Evolutionary conservation across 2,113 vertebrate genomes (phyloP).

Genomic region (Anthoscopus minutus): DNA sequence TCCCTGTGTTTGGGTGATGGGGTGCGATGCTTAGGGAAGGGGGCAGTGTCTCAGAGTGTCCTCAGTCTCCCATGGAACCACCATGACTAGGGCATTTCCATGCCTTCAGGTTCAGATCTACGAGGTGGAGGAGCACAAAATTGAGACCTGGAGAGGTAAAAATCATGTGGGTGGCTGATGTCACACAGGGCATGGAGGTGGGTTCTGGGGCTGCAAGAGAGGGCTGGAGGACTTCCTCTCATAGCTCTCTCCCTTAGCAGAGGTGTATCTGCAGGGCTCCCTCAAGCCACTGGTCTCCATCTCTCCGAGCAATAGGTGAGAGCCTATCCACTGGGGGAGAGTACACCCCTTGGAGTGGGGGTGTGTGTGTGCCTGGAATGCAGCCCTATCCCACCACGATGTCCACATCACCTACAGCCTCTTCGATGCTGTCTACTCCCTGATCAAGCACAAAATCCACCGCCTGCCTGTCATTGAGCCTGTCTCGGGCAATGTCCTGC

Average conservation of each 20-base stretch:
- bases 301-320: conserved; percentile 85
- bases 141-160: conserved; percentile 97
- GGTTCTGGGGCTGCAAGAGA: not conserved
- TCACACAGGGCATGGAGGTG: rapidly evolving
- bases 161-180: not conserved
- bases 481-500: conserved; percentile 84
- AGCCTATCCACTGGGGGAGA: not conserved
- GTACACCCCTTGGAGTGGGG: not conserved
- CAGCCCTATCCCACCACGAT: not conserved
- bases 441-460: conserved; percentile 94
- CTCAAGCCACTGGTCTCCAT: conserved; percentile 84
- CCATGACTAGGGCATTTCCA: not conserved
- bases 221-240: not conserved
- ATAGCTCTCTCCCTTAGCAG: conserved; percentile 57
- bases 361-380: not conserved
- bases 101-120: conserved; percentile 90
- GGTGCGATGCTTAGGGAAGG: not conserved
- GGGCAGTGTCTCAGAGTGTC: not conserved
- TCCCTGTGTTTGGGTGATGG: not conserved
- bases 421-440: conserved; percentile 88
- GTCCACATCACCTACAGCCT: conserved; percentile 71
- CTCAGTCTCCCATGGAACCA: not conserved
- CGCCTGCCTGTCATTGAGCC: conserved; percentile 93
- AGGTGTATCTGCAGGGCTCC: conserved; percentile 86
- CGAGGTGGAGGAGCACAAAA: conserved; percentile 92